Percentiles rank a stretch among this genome's conserved stretches.
Conservation (phyloP, 2,113 vertebrate genomes). For the Urocitellus parryii region DNA sequence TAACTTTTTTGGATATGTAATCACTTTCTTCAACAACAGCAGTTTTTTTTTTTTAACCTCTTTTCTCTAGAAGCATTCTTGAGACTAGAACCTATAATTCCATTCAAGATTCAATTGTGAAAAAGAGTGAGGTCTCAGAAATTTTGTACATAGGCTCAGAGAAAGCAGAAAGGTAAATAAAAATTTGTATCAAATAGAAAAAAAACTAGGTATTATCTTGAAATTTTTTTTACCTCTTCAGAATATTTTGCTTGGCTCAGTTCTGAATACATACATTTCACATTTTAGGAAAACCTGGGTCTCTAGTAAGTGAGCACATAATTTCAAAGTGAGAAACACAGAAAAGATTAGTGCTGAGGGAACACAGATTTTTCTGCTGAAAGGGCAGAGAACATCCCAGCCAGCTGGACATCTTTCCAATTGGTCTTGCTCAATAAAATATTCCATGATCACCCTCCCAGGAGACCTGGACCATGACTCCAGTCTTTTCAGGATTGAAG, state of each 20-base stretch:
- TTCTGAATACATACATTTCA: neutral
- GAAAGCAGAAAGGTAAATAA: neutral
- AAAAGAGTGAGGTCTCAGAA: neutral
- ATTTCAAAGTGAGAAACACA: neutral
- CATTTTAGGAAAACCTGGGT: neutral
- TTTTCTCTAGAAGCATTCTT: neutral
- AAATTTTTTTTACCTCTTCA: neutral
- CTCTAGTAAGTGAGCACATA: neutral
- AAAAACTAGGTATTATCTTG: neutral
- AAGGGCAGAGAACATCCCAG: too few relatives aligned
- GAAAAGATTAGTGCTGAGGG: neutral
- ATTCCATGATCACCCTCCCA: too few relatives aligned
- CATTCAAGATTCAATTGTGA: neutral
- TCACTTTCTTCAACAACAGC: neutral
- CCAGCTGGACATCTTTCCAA: too few relatives aligned
- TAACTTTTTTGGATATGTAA: neutral
- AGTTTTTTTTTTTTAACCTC: neutral
- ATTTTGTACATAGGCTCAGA: neutral
- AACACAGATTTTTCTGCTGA: too few relatives aligned
- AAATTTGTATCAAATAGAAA: neutral
- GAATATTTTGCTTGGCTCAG: neutral
- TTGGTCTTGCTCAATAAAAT: too few relatives aligned
- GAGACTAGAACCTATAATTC: neutral
- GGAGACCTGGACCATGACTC: too few relatives aligned
- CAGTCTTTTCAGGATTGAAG: too few relatives aligned